Conservation (phyloP, 2,888 invertebrate genomes). For the Archips xylosteana region DNA sequence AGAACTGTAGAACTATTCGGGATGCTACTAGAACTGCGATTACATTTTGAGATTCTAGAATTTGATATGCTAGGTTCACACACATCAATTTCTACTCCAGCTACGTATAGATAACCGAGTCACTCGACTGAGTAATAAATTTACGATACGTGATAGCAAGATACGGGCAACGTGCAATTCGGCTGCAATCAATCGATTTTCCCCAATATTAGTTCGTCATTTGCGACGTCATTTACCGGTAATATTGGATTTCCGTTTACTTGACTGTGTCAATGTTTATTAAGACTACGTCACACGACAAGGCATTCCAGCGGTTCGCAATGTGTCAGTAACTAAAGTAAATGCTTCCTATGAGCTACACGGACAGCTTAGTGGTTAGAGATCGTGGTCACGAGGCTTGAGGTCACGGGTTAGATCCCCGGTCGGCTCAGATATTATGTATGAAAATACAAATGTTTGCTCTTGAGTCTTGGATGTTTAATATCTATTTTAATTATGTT, state of each 20-base stretch:
- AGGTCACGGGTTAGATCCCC: no score
- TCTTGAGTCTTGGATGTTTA: no score
- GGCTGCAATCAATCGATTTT: slow-evolving; percentile 8
- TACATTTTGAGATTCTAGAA: no score
- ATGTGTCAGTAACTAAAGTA: not conserved
- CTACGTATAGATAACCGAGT: not conserved
- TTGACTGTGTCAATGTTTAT: slow-evolving; percentile 4
- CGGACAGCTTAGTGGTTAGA: no score
- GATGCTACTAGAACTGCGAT: no score
- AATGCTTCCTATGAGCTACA: not conserved
- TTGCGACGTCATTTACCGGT: slow-evolving; percentile 1
- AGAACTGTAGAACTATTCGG: no score
- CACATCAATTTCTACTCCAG: no score
- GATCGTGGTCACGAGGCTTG: no score
- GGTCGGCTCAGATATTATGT: no score
- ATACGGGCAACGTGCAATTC: slow-evolving; percentile 18
- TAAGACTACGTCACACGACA: not conserved
- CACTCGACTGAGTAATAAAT: not conserved
- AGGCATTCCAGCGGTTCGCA: not conserved
- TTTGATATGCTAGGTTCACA: no score
- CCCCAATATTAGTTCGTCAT: slow-evolving; percentile 13
- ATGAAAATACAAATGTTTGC: no score
- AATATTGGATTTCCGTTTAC: not conserved
- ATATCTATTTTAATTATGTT: no score
- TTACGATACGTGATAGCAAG: slow-evolving; percentile 15